Evolutionary conservation across 2,797 vertebrate genomes (phyloP), one percentile per base, ranked within the genome.

Genomic region (Spinus olivaceus): DNA sequence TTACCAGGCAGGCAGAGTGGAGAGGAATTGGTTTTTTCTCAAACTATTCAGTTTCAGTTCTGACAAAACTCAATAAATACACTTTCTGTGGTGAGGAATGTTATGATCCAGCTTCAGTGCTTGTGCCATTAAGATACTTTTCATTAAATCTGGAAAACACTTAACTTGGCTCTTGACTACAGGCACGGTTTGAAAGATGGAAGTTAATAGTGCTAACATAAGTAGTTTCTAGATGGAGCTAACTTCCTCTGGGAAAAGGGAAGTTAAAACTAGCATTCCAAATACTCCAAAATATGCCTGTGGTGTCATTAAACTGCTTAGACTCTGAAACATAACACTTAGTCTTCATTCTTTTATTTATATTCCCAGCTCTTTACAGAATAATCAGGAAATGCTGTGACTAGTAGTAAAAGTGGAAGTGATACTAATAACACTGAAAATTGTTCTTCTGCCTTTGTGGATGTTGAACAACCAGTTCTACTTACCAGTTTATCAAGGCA

Each of bases 361-460:
- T 64, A 9, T 89, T 87, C 41, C 33, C 21, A 66, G 35, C n/a
- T 90, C 33, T 39, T 69, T 56, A 49, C 25, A 13, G 35, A 94
- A 57, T 59, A 80, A 74, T 47, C 32, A 27, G 33, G n/a, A 81
- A 81, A 59, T 56, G n/a, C 53, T 82, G 14, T 65, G 24, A 25
- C 82, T 81, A 44, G 30, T 85, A 63, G 15, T 56, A 77, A 64
- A 80, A 92, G 66, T 83, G 23, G 63, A 91, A 86, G 42, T 56
- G 77, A 37, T 49, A n/a, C 32, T 80, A 60, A 35, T 47, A 56
- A 71, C 84, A 24, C 23, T 46, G 67, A 50, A 89, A 73, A 66
- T 46, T 56, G 32, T 8, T 81, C 28, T 71, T 91, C 64, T 93
- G 56, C 30, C 14, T 61, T 78, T 70, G 23, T 67, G 61, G 25